A percentile compares a stretch with the other conserved stretches of the same genome.
These are phyloP conservation scores for Chitala chitala DNA, from an alignment of 2,113 vertebrate species.

Conservation along the genomic window DNA sequence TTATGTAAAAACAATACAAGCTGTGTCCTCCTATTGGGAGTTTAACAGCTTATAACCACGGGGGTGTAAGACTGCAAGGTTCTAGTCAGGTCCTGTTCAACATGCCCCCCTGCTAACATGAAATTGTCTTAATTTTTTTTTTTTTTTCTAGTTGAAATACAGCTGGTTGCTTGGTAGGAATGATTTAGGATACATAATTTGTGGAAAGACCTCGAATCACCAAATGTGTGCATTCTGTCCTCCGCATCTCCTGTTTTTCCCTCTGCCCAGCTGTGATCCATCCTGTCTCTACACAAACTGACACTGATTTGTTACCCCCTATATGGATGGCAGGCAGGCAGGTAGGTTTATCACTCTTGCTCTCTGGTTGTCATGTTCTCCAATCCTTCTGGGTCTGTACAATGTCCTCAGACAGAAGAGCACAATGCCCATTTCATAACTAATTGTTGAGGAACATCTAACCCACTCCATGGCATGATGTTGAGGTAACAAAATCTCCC, in stretches of 20 bases:
- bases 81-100: too few species aligned
- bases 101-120: too few species aligned
- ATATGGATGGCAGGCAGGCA: too few species aligned
- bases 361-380: too few species aligned
- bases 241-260: too few species aligned
- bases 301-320: too few species aligned
- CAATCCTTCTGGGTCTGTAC: too few species aligned
- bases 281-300: too few species aligned
- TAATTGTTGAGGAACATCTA: background rate
- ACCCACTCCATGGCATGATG: background rate
- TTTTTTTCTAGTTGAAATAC: background rate
- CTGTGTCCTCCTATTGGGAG: background rate
- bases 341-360: too few species aligned
- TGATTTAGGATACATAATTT: background rate
- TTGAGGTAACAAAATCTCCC: background rate
- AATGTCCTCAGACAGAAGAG: background rate
- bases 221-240: background rate
- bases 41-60: background rate
- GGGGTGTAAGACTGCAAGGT: background rate
- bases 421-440: background rate
- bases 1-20: background rate
- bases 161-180: background rate
- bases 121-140: slow-evolving; percentile 13
- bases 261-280: too few species aligned
- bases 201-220: background rate